These are phyloP conservation scores for Balaenoptera acutorostrata DNA, from an alignment of 2,113 vertebrate genomes.

Conservation along the genomic window DNA sequence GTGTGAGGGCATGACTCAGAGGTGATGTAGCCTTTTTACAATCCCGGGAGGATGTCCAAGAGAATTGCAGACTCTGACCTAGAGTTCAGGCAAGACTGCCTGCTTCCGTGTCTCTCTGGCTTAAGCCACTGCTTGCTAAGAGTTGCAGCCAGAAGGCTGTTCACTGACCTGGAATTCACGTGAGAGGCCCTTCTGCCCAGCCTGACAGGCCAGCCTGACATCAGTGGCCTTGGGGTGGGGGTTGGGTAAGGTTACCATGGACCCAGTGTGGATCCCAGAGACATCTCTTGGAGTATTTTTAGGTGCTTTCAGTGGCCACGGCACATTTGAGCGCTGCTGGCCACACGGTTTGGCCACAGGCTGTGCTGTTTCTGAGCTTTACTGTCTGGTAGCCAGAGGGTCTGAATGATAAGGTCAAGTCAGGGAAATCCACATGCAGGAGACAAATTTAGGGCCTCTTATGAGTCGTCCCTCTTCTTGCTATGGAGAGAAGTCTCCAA, in stretches of 20 bases:
- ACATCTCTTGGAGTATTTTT: background rate
- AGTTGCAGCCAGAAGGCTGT: background rate
- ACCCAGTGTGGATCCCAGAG: background rate
- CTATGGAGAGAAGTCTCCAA: background rate
- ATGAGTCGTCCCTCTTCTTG: background rate
- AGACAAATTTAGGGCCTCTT: background rate
- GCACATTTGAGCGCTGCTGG: background rate
- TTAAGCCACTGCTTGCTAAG: background rate
- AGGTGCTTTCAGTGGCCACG: background rate
- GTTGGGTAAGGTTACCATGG: background rate
- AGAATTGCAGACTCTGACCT: rapidly evolving
- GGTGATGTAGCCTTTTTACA: background rate
- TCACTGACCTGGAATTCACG: background rate
- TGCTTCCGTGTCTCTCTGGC: background rate
- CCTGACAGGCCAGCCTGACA: background rate
- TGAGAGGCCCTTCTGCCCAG: background rate
- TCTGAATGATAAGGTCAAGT: background rate
- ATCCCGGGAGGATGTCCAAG: background rate
- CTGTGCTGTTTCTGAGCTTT: background rate
- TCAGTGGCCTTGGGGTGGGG: background rate
- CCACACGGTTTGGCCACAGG: background rate
- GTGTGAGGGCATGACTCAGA: background rate
- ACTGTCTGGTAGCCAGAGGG: background rate
- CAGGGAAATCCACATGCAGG: background rate
- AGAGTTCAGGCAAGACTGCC: background rate